phyloP scores from a whole-genome alignment of 2,888 invertebrate species.

The Platycheirus albimanus region DNA sequence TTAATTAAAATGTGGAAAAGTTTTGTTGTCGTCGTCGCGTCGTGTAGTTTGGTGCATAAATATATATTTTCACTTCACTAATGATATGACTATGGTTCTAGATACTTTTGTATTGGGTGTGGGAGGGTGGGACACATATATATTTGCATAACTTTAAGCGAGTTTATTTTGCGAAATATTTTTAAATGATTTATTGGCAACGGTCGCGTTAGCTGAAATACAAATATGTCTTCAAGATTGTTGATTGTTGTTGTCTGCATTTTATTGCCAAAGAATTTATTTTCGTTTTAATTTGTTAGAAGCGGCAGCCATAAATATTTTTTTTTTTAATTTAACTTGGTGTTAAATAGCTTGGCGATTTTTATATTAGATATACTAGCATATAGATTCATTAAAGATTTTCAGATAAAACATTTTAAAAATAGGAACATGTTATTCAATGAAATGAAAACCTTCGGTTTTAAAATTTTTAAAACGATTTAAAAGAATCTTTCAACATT shows the following conservation, averaged over 20 bases:
- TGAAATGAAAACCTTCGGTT: no score
- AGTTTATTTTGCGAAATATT: slow-evolving; percentile 36
- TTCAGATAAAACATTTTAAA: no score
- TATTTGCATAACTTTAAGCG: neutral
- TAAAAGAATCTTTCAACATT: no score
- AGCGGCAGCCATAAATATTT: neutral
- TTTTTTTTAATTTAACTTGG: slow-evolving; percentile 7
- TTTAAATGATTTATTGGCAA: slow-evolving; percentile 66
- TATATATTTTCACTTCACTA: slow-evolving; percentile 1
- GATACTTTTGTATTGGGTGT: slow-evolving; percentile 11
- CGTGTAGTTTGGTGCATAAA: neutral
- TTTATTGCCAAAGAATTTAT: slow-evolving; percentile 54
- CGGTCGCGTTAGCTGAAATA: slow-evolving; percentile 61
- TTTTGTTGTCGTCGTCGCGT: slow-evolving; percentile 25
- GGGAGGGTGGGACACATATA: neutral
- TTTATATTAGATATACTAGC: no score
- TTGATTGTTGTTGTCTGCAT: slow-evolving; percentile 58
- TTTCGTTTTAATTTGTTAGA: slow-evolving; percentile 22
- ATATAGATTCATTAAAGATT: no score
- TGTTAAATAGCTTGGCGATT: slow-evolving; percentile 26
- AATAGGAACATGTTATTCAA: no score
- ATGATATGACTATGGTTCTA: slow-evolving; percentile 29
- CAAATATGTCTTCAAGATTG: slow-evolving; percentile 70
- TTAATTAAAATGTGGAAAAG: slow-evolving; percentile 70
- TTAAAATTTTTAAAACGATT: no score